Conservation (phyloP, 2,797 vertebrate species). For the Eulemur albifrons region DNA sequence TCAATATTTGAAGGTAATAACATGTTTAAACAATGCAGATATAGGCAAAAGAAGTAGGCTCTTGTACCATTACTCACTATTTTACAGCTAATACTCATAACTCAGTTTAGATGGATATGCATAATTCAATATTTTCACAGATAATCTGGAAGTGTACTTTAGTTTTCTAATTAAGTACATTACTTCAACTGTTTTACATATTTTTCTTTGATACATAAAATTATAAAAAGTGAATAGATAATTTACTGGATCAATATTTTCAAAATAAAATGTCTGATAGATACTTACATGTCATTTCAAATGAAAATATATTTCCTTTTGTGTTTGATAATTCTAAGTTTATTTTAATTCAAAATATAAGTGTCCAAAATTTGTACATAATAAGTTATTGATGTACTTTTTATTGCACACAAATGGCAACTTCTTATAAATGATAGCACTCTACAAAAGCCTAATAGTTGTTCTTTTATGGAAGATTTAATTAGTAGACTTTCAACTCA, state of each 20-base stretch:
- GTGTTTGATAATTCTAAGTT: slow-evolving; percentile 19
- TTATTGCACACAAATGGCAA: slow-evolving; percentile 46
- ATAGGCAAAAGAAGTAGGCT: background rate
- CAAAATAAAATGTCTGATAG: background rate
- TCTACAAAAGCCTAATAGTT: slow-evolving; percentile 49
- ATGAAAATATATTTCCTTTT: background rate
- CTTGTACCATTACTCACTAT: background rate
- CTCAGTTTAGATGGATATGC: background rate
- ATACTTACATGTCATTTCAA: background rate
- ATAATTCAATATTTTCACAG: background rate
- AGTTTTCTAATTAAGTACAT: background rate
- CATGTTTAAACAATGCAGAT: background rate
- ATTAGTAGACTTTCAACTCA: slow-evolving; percentile 60
- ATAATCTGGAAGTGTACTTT: background rate
- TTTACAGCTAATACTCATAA: background rate
- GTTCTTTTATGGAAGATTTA: slow-evolving; percentile 61
- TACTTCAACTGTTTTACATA: background rate
- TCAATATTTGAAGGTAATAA: background rate
- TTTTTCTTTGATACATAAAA: background rate
- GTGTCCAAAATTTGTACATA: slow-evolving; percentile 26
- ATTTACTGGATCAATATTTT: background rate
- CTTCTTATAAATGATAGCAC: slow-evolving; percentile 39
- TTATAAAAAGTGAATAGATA: background rate
- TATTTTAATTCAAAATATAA: slow-evolving; percentile 46
- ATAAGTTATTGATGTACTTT: slow-evolving; percentile 50